Conservation (phyloP, 1,140 invertebrate species). For the Adelges cooleyi region DNA sequence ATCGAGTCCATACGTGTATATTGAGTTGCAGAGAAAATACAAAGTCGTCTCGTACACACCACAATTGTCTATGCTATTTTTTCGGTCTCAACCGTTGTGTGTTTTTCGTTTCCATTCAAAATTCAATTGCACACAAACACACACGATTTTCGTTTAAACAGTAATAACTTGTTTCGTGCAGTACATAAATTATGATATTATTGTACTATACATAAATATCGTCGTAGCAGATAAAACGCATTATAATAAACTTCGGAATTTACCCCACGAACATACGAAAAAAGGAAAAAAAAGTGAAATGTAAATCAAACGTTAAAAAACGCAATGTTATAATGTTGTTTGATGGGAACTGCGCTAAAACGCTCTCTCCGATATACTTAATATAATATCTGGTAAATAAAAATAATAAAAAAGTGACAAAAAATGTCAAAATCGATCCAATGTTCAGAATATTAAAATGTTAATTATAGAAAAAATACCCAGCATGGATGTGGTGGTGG, state of each 20-base stretch:
- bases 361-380: no score
- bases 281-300: not conserved
- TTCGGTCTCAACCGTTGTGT: not conserved
- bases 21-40: not conserved
- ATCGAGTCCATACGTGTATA: no score
- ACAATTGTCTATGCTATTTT: not conserved
- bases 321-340: no score
- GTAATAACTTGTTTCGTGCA: slow-evolving; percentile 11
- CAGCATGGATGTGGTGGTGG: no score
- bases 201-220: not conserved
- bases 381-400: no score
- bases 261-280: not conserved
- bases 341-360: no score
- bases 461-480: no score
- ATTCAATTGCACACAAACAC: not conserved
- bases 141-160: not conserved
- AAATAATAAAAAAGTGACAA: no score
- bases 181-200: not conserved
- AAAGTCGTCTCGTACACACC: not conserved
- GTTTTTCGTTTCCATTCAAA: not conserved
- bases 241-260: no score
- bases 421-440: no score
- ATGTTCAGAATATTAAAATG: no score
- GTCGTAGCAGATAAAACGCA: not conserved
- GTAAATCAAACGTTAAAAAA: no score